Evolutionary conservation across 2,113 vertebrate species (phyloP).

Genomic region (Egretta garzetta): DNA sequence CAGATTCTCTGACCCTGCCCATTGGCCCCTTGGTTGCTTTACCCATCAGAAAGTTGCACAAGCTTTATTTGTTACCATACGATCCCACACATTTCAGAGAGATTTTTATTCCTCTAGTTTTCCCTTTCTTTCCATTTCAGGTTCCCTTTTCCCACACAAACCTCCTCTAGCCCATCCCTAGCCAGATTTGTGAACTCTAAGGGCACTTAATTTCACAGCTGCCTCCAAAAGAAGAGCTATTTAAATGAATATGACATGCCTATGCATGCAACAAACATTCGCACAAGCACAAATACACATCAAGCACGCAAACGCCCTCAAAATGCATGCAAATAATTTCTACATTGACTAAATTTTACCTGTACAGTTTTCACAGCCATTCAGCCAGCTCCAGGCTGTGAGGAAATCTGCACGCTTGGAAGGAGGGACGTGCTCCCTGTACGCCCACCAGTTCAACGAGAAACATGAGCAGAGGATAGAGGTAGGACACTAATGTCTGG

Average conservation of each 20-base stretch:
- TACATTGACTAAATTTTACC: conserved; percentile 4
- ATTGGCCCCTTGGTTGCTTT: not conserved
- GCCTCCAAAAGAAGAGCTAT: not conserved
- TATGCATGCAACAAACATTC: not conserved
- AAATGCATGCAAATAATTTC: conserved; percentile 13
- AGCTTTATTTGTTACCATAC: not conserved
- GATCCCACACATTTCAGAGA: not conserved
- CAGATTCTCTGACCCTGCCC: not conserved
- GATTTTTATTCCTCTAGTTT: not conserved
- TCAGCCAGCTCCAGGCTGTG: conserved; percentile 24
- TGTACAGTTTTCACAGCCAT: not conserved
- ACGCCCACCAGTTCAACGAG: not conserved
- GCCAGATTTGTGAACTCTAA: not conserved
- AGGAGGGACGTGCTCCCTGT: not conserved
- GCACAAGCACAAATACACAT: not conserved
- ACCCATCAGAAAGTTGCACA: not conserved
- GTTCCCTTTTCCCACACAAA: not conserved
- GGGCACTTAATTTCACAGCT: conserved; percentile 19
- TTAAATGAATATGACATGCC: conserved; percentile 6
- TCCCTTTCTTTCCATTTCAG: not conserved
- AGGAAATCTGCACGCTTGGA: not conserved
- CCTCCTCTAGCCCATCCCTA: not conserved
- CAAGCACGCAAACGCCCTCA: conserved; percentile 1
- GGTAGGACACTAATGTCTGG: not conserved
- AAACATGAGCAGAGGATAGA: not conserved